These are phyloP conservation scores for Aphaenogaster rudis DNA, from an alignment of 1,140 invertebrate genomes.

Conservation along the genomic window DNA sequence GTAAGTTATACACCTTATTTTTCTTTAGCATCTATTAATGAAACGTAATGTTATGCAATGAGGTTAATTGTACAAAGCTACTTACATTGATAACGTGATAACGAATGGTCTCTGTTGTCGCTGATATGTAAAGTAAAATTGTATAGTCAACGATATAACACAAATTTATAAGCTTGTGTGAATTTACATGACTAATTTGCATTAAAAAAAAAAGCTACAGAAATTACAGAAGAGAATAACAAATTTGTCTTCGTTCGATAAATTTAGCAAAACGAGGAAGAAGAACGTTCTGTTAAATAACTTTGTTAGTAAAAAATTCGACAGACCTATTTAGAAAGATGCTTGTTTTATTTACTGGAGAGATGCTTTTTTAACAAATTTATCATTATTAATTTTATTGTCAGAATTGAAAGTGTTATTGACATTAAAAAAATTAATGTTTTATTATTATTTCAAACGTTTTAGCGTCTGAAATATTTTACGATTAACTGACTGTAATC, in stretches of 20 bases:
- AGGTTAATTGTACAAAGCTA: slow-evolving; percentile 4
- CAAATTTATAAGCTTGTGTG: not conserved
- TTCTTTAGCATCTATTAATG: not conserved
- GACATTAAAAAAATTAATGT: not conserved
- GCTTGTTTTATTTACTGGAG: not conserved
- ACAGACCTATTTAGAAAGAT: not conserved
- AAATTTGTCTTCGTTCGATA: not conserved
- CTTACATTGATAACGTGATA: not conserved
- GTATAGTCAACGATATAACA: not conserved
- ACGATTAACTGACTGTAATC: not conserved
- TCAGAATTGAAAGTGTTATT: not conserved
- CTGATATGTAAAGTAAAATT: slow-evolving; percentile 18
- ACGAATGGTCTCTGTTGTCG: not conserved
- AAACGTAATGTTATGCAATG: slow-evolving; percentile 6
- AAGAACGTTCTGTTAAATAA: not conserved
- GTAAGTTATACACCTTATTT: not conserved
- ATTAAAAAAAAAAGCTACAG: not conserved
- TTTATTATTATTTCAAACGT: not conserved
- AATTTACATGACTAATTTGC: not conserved
- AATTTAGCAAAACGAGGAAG: not conserved
- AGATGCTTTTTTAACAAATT: not conserved
- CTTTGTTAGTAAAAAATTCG: not conserved
- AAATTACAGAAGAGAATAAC: not conserved
- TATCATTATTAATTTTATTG: not conserved
- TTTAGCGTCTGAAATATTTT: not conserved